phyloP scores from a whole-genome alignment of 2,888 invertebrate species.

The Magallana nippona region DNA sequence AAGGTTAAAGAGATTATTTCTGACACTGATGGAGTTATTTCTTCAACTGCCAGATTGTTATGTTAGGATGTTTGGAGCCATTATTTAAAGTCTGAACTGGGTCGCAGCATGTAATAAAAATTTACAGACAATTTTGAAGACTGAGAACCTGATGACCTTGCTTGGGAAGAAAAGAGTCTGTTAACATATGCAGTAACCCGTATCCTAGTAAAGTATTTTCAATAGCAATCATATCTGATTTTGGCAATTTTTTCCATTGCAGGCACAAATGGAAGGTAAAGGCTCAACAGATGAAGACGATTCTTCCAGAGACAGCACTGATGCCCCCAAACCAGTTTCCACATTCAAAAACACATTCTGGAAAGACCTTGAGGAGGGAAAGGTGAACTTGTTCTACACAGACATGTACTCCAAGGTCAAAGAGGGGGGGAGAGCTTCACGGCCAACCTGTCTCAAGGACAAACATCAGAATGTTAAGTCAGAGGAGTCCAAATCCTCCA shows the following conservation, averaged over 20 bases:
- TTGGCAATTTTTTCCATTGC: neutral
- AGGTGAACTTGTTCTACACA: slow-evolving; percentile 76
- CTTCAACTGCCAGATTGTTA: neutral
- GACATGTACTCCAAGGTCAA: slow-evolving; percentile 80
- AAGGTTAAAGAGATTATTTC: neutral
- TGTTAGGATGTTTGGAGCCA: neutral
- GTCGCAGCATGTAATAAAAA: neutral
- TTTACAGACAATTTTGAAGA: neutral
- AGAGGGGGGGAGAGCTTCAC: slow-evolving; percentile 68
- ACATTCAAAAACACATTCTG: slow-evolving; percentile 78
- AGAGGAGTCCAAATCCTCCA: slow-evolving; percentile 39
- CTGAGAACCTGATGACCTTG: neutral
- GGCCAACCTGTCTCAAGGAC: slow-evolving; percentile 57
- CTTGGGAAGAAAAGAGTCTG: too few species aligned
- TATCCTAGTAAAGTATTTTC: neutral
- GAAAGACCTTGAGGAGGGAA: slow-evolving; percentile 78
- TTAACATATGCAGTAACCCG: neutral
- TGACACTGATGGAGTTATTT: slow-evolving; percentile 11
- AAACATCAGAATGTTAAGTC: slow-evolving; percentile 38
- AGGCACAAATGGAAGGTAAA: slow-evolving; percentile 65
- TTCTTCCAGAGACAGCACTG: slow-evolving; percentile 44
- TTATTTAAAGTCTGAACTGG: slow-evolving; percentile 2
- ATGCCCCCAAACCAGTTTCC: slow-evolving; percentile 51
- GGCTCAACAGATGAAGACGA: slow-evolving; percentile 42
- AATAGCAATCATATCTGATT: neutral